These are phyloP conservation scores for Thelaira solivaga DNA, from an alignment of 2,888 invertebrate species.

Conservation along the genomic window DNA sequence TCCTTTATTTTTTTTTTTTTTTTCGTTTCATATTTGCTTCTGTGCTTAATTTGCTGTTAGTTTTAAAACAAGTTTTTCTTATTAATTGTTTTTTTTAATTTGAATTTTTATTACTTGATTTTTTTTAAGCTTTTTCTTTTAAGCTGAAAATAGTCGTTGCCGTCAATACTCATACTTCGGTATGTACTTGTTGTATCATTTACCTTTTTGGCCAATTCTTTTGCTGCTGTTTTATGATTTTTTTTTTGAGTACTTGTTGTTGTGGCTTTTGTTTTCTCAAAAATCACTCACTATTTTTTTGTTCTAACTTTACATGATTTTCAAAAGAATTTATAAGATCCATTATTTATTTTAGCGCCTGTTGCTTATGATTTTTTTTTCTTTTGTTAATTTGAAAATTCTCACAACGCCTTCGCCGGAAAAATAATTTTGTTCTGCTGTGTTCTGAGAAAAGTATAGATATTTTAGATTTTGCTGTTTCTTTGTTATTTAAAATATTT, in stretches of 20 bases:
- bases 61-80: conserved; percentile 58
- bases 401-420: conserved; percentile 56
- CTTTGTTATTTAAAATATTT: too few species aligned
- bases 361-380: conserved; percentile 13
- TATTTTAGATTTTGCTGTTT: too few species aligned
- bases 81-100: conserved; percentile 46
- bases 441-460: conserved; percentile 46
- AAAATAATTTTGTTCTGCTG: conserved; percentile 31
- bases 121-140: not conserved
- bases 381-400: conserved; percentile 26
- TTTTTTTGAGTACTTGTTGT: not conserved
- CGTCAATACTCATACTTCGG: too few species aligned
- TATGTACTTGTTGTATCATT: conserved; percentile 32
- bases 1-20: conserved; percentile 16
- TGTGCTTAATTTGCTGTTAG: too few species aligned
- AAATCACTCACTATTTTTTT: too few species aligned
- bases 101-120: not conserved
- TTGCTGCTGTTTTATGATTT: conserved; percentile 2
- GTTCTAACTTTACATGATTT: conserved; percentile 57
- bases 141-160: conserved; percentile 15
- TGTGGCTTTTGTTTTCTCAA: too few species aligned
- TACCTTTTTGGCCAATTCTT: conserved; percentile 42
- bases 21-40: too few species aligned
- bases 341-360: conserved; percentile 51
- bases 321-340: conserved; percentile 46